Conservation (phyloP, 2,113 vertebrate genomes). For the Otis tarda region DNA sequence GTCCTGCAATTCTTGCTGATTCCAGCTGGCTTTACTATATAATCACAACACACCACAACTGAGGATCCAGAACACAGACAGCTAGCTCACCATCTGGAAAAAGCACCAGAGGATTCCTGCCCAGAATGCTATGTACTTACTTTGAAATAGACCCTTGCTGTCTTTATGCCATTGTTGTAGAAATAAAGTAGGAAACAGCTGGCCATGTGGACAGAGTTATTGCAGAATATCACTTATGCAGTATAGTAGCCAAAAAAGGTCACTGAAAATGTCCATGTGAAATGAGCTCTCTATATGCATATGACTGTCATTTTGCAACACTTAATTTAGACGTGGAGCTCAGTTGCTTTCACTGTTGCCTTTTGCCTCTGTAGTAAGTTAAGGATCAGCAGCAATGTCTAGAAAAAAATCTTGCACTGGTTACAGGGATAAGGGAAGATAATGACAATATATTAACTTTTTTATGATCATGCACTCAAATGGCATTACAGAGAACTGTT, state of each 20-base stretch:
- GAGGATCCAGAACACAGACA: neutral
- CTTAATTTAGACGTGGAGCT: neutral
- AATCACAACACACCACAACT: neutral
- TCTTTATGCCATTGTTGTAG: neutral
- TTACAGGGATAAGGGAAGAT: neutral
- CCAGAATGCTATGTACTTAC: neutral
- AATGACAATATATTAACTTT: neutral
- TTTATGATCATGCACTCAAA: neutral
- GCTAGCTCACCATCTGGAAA: slow-evolving; percentile 30
- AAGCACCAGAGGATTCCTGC: neutral
- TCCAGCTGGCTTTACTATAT: neutral
- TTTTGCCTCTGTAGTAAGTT: neutral
- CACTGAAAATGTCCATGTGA: neutral
- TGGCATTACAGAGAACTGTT: neutral
- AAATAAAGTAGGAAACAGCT: slow-evolving; percentile 38
- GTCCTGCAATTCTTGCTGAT: neutral
- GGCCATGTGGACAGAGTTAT: slow-evolving; percentile 13
- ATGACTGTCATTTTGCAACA: slow-evolving; percentile 3
- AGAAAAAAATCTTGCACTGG: neutral
- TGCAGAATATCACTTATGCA: slow-evolving; percentile 48
- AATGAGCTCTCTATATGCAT: neutral
- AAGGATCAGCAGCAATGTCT: neutral
- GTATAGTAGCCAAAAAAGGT: neutral
- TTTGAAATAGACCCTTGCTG: slow-evolving; percentile 6
- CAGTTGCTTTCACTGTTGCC: neutral